Evolutionary conservation across 2,113 vertebrate species (phyloP).

Genomic region (Carettochelys insculpta): DNA sequence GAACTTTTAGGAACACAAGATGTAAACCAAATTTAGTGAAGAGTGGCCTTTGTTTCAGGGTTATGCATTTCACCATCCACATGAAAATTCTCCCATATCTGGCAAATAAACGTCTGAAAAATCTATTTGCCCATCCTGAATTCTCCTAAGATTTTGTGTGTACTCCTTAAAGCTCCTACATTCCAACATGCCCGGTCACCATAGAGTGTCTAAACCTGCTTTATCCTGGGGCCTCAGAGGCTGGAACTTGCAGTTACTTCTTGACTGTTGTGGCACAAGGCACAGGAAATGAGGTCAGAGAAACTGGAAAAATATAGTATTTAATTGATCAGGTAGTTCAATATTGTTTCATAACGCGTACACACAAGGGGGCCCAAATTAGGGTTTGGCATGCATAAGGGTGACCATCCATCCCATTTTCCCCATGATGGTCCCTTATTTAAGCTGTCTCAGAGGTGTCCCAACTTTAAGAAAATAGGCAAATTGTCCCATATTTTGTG

Average conservation of each 20-base stretch:
- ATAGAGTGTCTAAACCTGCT: neutral
- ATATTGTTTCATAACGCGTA: too few species aligned
- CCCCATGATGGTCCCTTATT: too few species aligned
- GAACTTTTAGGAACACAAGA: neutral
- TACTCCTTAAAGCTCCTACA: accelerated
- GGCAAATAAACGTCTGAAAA: too few species aligned
- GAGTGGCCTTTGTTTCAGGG: too few species aligned
- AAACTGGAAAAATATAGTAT: neutral
- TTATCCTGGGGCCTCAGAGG: neutral
- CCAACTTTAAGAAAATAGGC: too few species aligned
- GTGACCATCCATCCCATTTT: too few species aligned
- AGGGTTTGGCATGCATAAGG: too few species aligned
- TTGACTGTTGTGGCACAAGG: neutral
- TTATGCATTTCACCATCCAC: too few species aligned
- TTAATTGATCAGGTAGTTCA: neutral
- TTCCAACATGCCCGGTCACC: neutral
- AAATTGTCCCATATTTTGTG: too few species aligned
- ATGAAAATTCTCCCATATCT: too few species aligned
- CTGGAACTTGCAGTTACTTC: neutral
- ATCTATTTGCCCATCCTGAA: neutral
- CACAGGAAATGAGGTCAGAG: neutral
- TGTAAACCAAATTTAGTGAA: neutral
- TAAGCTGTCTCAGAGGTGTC: too few species aligned
- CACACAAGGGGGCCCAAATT: neutral
- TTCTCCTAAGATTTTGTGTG: neutral